These are phyloP conservation scores for Macquaria australasica DNA, from an alignment of 2,113 vertebrate genomes.

Conservation along the genomic window DNA sequence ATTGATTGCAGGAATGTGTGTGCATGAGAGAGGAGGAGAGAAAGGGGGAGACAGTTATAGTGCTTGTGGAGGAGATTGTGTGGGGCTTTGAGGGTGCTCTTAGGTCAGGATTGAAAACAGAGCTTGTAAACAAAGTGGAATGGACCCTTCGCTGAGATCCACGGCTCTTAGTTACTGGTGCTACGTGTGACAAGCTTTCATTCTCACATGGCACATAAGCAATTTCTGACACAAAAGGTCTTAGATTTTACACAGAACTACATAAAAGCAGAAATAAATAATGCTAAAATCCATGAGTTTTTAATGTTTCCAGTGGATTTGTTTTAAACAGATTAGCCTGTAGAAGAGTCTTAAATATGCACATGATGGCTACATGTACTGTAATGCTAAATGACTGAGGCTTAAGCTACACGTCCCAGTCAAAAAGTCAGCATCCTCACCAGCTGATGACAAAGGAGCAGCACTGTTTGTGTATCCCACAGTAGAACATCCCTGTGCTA, in stretches of 20 bases:
- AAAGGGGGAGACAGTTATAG: slow-evolving; percentile 31
- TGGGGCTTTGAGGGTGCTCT: slow-evolving; percentile 31
- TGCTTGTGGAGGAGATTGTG: slow-evolving; percentile 28
- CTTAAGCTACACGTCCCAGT: not conserved
- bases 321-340: not conserved
- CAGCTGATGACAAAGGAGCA: not conserved
- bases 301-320: not conserved
- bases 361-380: not conserved
- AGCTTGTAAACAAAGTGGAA: slow-evolving; percentile 6
- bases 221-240: not conserved
- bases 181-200: not conserved
- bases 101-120: not conserved
- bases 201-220: not conserved
- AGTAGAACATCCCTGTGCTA: not conserved
- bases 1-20: slow-evolving; percentile 68
- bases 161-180: not conserved
- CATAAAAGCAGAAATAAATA: not conserved
- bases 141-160: not conserved
- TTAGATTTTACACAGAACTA: too few relatives aligned
- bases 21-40: slow-evolving; percentile 23
- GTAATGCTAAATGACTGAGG: not conserved
- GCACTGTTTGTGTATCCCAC: not conserved
- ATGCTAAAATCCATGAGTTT: not conserved
- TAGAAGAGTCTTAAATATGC: not conserved
- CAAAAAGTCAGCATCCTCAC: not conserved